phyloP scores from a whole-genome alignment of 2,113 vertebrate species.

The Caranx ignobilis region DNA sequence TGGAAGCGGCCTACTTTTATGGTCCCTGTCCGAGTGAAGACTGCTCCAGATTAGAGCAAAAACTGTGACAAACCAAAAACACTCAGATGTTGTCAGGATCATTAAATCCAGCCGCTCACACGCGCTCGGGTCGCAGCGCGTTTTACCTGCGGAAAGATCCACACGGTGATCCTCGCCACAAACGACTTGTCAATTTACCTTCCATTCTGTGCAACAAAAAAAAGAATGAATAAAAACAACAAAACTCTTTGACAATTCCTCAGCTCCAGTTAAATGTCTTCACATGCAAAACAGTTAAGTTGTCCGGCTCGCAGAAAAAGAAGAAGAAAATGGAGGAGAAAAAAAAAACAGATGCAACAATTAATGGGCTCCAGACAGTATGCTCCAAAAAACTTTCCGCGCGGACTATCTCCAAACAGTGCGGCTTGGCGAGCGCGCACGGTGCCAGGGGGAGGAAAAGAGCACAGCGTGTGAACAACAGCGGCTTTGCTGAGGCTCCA shows the following conservation, averaged over 20 bases:
- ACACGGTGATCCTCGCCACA: slow-evolving; percentile 77
- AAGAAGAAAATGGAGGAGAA: background rate
- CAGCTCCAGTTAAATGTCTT: slow-evolving; percentile 41
- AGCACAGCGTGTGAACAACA: slow-evolving; percentile 55
- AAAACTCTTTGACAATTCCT: slow-evolving; percentile 46
- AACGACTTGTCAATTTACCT: slow-evolving; percentile 76
- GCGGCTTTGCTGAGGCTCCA: slow-evolving; percentile 55
- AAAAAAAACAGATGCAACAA: slow-evolving; percentile 54
- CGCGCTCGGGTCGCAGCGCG: slow-evolving; percentile 64
- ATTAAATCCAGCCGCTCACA: slow-evolving; percentile 63
- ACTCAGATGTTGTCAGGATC: background rate
- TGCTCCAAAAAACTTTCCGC: slow-evolving; percentile 66
- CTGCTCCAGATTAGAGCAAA: slow-evolving; percentile 18
- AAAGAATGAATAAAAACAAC: background rate
- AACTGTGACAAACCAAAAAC: slow-evolving; percentile 16
- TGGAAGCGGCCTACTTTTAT: slow-evolving; percentile 45
- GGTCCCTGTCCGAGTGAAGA: slow-evolving; percentile 18
- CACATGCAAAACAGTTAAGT: slow-evolving; percentile 42
- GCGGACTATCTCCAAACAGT: slow-evolving; percentile 65
- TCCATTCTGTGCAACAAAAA: slow-evolving; percentile 76
- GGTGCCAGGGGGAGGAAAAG: slow-evolving; percentile 56
- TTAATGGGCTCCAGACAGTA: slow-evolving; percentile 60
- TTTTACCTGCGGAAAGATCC: slow-evolving; percentile 83
- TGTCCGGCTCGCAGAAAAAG: slow-evolving; percentile 39
- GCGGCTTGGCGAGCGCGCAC: slow-evolving; percentile 62